These are phyloP conservation scores for Lathronympha strigana DNA, from an alignment of 2,888 invertebrate genomes.

Conservation along the genomic window DNA sequence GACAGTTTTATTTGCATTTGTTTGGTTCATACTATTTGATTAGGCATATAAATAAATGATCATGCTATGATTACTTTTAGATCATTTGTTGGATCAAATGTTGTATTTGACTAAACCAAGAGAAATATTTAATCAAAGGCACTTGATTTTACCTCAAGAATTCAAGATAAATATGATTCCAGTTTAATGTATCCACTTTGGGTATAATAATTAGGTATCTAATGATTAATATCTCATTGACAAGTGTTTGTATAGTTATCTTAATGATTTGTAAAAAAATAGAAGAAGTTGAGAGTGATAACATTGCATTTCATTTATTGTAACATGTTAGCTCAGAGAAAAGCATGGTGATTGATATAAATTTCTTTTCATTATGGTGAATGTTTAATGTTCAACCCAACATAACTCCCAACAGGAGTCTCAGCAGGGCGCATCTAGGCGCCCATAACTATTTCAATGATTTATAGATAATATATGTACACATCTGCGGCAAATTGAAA, in stretches of 20 bases:
- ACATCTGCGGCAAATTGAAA: conserved; percentile 60
- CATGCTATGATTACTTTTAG: too few relatives aligned
- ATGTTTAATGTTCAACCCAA: neutral
- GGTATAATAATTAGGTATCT: neutral
- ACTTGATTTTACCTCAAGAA: neutral
- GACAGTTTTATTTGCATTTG: neutral
- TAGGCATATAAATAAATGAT: too few relatives aligned
- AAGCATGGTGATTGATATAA: conserved; percentile 38
- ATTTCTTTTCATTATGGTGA: conserved; percentile 12
- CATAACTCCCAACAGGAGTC: conserved; percentile 1
- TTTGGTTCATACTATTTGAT: too few relatives aligned
- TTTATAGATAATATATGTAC: conserved; percentile 71
- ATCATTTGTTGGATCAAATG: too few relatives aligned
- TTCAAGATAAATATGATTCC: conserved; percentile 12
- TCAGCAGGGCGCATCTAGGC: conserved; percentile 54
- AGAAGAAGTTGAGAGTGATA: conserved; percentile 20
- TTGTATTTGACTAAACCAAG: neutral
- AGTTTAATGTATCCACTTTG: conserved; percentile 3
- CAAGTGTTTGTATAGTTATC: neutral
- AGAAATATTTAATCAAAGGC: conserved; percentile 16
- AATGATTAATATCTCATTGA: conserved; percentile 8
- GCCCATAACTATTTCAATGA: conserved; percentile 61
- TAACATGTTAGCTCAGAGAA: conserved; percentile 34
- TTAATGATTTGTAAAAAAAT: conserved; percentile 15
- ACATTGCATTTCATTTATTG: conserved; percentile 21